These are phyloP conservation scores for Andrena fulva DNA, from an alignment of 2,888 invertebrate species.

Conservation along the genomic window DNA sequence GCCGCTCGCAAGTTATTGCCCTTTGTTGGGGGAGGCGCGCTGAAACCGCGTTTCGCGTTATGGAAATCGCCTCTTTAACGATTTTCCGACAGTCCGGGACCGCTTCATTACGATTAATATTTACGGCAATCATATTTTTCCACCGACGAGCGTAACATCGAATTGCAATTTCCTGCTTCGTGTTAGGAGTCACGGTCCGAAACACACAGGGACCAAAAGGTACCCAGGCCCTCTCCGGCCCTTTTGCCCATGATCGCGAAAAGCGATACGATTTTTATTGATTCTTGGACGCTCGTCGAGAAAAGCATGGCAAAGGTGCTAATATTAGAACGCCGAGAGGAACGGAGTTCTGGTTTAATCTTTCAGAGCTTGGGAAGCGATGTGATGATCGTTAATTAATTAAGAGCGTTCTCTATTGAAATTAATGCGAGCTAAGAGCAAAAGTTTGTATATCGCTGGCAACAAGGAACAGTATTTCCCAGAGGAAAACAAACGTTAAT, in stretches of 20 bases:
- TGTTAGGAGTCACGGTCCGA: not conserved
- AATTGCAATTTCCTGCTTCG: slow-evolving; percentile 10
- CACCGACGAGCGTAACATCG: not conserved
- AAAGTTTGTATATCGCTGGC: not conserved
- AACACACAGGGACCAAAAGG: too few species aligned
- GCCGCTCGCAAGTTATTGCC: slow-evolving; percentile 38
- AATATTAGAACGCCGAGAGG: not conserved
- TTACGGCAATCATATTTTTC: not conserved
- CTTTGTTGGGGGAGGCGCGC: not conserved
- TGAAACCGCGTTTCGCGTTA: slow-evolving; percentile 34
- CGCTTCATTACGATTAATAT: slow-evolving; percentile 40
- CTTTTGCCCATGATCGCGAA: slow-evolving; percentile 11
- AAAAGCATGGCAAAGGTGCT: not conserved
- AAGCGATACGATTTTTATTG: slow-evolving; percentile 19
- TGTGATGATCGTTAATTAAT: not conserved
- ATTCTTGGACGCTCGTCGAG: not conserved
- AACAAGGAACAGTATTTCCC: not conserved
- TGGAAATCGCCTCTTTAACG: slow-evolving; percentile 42
- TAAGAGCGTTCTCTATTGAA: not conserved
- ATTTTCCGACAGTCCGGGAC: slow-evolving; percentile 12
- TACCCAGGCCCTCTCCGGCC: slow-evolving; percentile 9
- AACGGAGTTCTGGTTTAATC: too few species aligned
- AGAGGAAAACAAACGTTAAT: slow-evolving; percentile 55
- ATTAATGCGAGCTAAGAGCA: not conserved
- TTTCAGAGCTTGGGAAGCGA: too few species aligned